Evolutionary conservation across 2,888 invertebrate genomes (phyloP), one percentile per base, ranked within the genome.

Genomic region (Diadegma fenestrale): DNA sequence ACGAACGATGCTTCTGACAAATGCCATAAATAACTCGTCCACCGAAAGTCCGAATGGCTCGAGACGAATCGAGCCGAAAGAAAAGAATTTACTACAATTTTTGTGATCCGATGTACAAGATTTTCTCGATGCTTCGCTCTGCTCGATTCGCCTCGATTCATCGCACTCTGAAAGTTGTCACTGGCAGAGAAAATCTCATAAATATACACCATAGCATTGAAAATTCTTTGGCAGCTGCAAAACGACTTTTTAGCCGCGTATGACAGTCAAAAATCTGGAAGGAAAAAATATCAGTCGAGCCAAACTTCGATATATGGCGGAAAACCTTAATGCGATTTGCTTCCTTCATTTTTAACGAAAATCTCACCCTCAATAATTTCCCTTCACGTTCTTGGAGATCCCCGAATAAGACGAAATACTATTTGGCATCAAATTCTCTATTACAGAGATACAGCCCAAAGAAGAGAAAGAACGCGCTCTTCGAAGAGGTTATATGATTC

Each of bases 401-500:
- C 45, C 41, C 45, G 54, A 19, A 64, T 37, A 58, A 71, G 17
- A 6, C 26, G n/a, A 54, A 45, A 71, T 75, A 48, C 69, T 45
- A 68, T 81, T 81, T 63, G 69, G 63, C n/a, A 14, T 19, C 6
- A 48, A 45, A 82, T 58, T 66, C 64, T 63, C 41, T 19, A 58
- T 66, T 77, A 30, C 19, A 17, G 33, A 22, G 14, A 37, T 37
- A 75, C 51, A 75, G 30, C 68, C 22, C 33, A 66, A 37, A 51
- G 30, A 58, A 45, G 51, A 43, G n/a, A 61, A 43, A 51, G n/a
- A 64, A 8, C 22, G 19, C 45, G 19, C 45, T 48, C 73, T 45
- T 33, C 58, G 30, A 30, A 33, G 37, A 45, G 48, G 45, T 76
- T 51, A 58, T 43, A 68, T 8, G 37, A 66, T 77, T 77, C 26